A percentile compares a stretch with the other conserved stretches of the same genome.
Conservation (phyloP, 2,113 vertebrate genomes). For the Apodemus speciosus region DNA sequence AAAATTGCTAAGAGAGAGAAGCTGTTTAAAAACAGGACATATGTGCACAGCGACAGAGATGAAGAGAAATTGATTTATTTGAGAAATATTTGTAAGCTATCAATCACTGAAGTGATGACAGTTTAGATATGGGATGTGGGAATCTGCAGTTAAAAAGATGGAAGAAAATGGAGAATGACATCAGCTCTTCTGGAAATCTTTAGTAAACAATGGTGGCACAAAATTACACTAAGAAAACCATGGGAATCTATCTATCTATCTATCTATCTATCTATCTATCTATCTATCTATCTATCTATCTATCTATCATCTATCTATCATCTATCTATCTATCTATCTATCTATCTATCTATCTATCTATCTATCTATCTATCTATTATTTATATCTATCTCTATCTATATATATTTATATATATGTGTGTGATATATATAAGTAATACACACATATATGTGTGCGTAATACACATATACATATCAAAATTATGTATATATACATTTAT, state of each 20-base stretch:
- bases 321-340: too few relatives aligned
- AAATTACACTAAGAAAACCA: background rate
- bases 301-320: too few relatives aligned
- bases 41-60: background rate
- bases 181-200: background rate
- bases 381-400: too few relatives aligned
- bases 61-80: background rate
- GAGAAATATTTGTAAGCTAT: slow-evolving; percentile 14
- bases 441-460: too few relatives aligned
- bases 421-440: too few relatives aligned
- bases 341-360: too few relatives aligned
- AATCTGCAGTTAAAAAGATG: background rate
- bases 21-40: background rate
- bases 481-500: background rate
- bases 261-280: too few relatives aligned
- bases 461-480: too few relatives aligned
- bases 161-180: background rate
- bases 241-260: background rate
- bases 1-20: background rate
- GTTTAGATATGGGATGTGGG: background rate
- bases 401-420: too few relatives aligned
- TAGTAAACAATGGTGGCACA: background rate
- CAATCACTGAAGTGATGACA: background rate
- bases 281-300: too few relatives aligned
- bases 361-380: too few relatives aligned